Conservation (phyloP, 53 echinoderm and acorn worm genomes). For the Echinometra lucunter region DNA sequence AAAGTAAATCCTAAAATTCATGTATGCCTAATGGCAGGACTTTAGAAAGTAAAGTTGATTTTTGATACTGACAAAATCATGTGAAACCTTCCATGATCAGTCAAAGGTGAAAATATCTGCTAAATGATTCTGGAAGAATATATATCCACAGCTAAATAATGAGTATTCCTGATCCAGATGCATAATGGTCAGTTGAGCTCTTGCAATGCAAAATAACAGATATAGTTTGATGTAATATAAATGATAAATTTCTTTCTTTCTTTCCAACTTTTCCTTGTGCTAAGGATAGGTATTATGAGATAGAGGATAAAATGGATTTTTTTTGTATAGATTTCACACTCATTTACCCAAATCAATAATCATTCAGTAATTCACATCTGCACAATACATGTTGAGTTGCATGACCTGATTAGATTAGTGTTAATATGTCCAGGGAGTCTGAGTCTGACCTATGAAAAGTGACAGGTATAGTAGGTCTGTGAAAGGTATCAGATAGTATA, state of each 20-base stretch:
- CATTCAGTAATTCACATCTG: conserved; percentile 10
- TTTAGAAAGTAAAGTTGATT: neutral
- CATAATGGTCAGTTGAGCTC: neutral
- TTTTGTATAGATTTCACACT: neutral
- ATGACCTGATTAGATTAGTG: conserved; percentile 43
- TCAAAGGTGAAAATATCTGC: neutral
- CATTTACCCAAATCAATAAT: neutral
- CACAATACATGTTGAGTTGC: neutral
- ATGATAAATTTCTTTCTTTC: neutral
- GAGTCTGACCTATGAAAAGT: conserved; percentile 13
- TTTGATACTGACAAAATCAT: neutral
- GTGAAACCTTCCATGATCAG: neutral
- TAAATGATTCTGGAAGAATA: no score
- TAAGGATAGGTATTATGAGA: no score
- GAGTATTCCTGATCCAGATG: neutral
- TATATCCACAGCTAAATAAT: no score
- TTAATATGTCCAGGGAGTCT: neutral
- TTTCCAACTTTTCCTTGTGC: neutral
- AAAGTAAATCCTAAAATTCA: neutral
- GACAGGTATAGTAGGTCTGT: neutral
- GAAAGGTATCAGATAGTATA: neutral
- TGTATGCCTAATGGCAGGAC: neutral
- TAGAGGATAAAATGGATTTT: no score
- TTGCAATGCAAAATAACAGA: no score
- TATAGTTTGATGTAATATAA: neutral